Evolutionary conservation across 2,797 vertebrate species (phyloP).

Genomic region (Capromys pilorides): DNA sequence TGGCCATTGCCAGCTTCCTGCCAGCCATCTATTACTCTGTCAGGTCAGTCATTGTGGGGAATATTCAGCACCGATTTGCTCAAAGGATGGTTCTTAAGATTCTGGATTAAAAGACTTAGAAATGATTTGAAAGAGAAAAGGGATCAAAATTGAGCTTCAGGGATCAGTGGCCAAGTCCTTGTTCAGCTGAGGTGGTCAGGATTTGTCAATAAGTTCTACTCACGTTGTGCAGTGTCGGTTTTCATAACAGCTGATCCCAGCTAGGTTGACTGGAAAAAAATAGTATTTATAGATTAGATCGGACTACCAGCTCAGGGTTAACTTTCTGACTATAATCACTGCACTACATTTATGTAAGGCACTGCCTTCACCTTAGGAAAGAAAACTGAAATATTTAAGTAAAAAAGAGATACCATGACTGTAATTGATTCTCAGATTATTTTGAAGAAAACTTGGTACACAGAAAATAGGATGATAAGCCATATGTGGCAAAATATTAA

Average conservation of each 20-base stretch:
- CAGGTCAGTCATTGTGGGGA: background rate
- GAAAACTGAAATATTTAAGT: slow-evolving; percentile 9
- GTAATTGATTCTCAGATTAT: background rate
- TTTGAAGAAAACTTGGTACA: background rate
- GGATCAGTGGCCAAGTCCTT: background rate
- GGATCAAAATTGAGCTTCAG: background rate
- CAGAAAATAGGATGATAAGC: background rate
- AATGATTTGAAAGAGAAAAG: slow-evolving; percentile 35
- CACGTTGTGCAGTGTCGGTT: background rate
- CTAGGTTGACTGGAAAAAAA: background rate
- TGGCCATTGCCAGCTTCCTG: background rate
- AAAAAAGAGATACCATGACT: background rate
- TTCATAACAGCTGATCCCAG: slow-evolving; percentile 7
- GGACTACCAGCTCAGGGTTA: too few species aligned
- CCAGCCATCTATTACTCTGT: background rate
- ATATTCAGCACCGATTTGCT: background rate
- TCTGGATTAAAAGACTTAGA: background rate
- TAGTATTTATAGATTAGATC: background rate
- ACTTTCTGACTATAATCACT: slow-evolving; percentile 36
- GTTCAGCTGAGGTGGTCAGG: background rate
- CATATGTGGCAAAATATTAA: slow-evolving; percentile 1
- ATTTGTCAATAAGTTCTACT: background rate
- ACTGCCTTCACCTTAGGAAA: slow-evolving; percentile 18
- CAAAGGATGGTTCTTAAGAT: background rate
- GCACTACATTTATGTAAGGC: background rate